Evolutionary conservation across 2,113 vertebrate genomes (phyloP), one percentile per base, ranked within the genome.

Genomic region (Leptodactylus fuscus): DNA sequence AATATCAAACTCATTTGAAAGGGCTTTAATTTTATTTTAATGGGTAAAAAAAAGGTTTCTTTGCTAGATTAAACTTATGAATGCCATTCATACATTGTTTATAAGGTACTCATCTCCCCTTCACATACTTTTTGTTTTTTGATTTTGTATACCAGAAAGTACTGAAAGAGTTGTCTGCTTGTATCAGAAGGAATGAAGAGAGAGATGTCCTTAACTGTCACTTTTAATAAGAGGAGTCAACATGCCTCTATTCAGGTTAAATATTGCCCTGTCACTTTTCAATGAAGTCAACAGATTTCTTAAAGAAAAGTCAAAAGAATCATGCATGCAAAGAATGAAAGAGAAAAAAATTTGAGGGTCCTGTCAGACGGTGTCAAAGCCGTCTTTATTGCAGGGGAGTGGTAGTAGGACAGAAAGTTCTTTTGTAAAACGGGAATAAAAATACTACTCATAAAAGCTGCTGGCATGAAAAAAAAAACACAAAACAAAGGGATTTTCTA

Each of bases 11-110:
- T 95, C 94, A 94, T 95, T 92, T 95, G 93, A 95, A 95, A 95
- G 93, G 92, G 92, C 94, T 94, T 94, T 95, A 94, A 94, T 95
- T 95, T 95, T 94, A 93, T 93, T 94, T 93, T 95, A 95, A 95
- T 93, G 93, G 94, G 94, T 95, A 94, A 95, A 95, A 62, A n/a
- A 95, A 94, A 95, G 93, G 94, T 95, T 95, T 95, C 95, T 95
- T 95, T 95, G 94, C 92, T 95, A 94, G 96, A 97, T 97, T 97
- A 96, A 96, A 98, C 96, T 95, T 97, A 96, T 95, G 95, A 98
- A 97, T 97, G 96, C 97, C 95, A 93, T 95, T 99, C 97, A 98
- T 97, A 96, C 96, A 97, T 97, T 96, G 96, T 98, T 98, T 95
- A 99, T 98, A 94, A 95, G 94, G 96, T 96, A 94, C 94, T 95